Evolutionary conservation across 1,140 invertebrate genomes (phyloP), one percentile per base, ranked within the genome.

Genomic region (Sycophila sp.): DNA sequence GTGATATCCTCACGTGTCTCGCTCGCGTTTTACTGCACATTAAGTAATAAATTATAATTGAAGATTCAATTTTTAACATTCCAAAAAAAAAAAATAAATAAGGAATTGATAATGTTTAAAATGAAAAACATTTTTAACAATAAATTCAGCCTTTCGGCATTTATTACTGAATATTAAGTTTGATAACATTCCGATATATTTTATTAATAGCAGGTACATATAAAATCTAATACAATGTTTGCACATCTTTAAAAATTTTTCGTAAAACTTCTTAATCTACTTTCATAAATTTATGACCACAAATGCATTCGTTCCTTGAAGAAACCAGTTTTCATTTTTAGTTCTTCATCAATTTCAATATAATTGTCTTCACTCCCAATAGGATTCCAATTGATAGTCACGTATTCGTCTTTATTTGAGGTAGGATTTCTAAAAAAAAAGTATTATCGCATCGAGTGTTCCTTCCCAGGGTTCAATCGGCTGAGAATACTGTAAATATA

Each of bases 401-500:
- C 70, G 11, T 78, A 69, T 1, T 78, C 75, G 30, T 83, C 81
- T 59, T 76, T 55, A 13, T 76, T 72, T 0, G 83, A 80, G 5
- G 86, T 87, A 10, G 88, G 88, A 75, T 88, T 81, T 58, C 88
- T 89, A 75, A 71, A 68, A 62, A 53, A 2, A 47, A 10, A 13
- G 17, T 47, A 34, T 62, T 36, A 45, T 47, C 7, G 89, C 92
- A 72, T 92, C 87, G 1, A 89, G 79, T 10, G 89, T 83, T 11
- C 88, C 91, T 66, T 87, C 77, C 91, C 92, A 94, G 24, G 86
- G 60, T 5, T 87, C 80, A 13, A 87, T 81, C 1, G 89, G 84
- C 56, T 89, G 84, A 0, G 92, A 89, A 19, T 86, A 76, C 89
- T 91, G n/a, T n/a, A 22, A 24, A 47, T 22, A 47, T 22, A 17